These are phyloP conservation scores for Columba janthina DNA, from an alignment of 2,113 vertebrate species.

Conservation along the genomic window DNA sequence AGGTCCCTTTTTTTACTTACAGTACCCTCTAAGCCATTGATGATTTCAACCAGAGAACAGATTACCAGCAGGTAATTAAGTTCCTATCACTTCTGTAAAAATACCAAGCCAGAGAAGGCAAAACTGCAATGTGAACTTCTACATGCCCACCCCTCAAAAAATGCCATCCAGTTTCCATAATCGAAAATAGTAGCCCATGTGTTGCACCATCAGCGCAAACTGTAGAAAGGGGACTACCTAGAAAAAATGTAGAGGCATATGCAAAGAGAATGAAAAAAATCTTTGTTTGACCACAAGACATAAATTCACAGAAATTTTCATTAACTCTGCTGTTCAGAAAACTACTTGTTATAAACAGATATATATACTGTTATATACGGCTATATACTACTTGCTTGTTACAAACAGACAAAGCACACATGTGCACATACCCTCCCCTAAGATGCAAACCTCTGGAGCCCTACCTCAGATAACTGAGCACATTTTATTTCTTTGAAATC, in stretches of 20 bases:
- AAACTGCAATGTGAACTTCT: background rate
- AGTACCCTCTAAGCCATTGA: background rate
- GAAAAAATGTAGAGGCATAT: background rate
- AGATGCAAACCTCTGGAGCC: background rate
- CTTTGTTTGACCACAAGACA: background rate
- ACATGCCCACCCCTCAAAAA: background rate
- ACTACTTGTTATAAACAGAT: background rate
- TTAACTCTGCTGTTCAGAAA: background rate
- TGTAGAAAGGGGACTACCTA: background rate
- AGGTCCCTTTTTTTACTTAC: background rate
- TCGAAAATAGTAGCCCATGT: rapidly evolving
- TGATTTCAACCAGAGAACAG: background rate
- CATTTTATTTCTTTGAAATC: background rate
- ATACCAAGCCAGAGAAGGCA: background rate
- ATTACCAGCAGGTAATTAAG: background rate
- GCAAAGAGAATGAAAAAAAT: background rate
- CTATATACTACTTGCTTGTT: background rate
- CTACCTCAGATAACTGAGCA: background rate
- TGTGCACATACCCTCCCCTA: rapidly evolving
- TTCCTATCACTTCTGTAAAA: background rate
- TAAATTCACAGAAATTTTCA: background rate
- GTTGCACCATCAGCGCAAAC: background rate
- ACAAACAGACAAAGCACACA: background rate
- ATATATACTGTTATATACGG: background rate
- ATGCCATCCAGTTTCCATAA: background rate